Evolutionary conservation across 2,797 vertebrate genomes (phyloP).

Genomic region (Clarias fuscus): DNA sequence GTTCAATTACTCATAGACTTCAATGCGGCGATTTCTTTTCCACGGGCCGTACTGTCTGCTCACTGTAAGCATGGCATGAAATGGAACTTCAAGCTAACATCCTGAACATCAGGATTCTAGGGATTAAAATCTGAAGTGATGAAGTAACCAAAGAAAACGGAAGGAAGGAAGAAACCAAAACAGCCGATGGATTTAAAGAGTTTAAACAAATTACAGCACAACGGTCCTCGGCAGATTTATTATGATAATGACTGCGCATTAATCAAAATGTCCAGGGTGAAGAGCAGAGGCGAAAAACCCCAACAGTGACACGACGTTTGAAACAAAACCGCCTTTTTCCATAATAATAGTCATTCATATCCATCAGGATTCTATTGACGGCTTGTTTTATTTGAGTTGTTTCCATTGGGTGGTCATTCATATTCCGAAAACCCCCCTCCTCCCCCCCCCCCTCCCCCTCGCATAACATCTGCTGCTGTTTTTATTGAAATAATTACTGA

Average conservation of each 20-base stretch:
- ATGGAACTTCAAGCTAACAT: not conserved
- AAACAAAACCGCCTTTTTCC: slow-evolving; percentile 24
- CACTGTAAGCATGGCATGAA: slow-evolving; percentile 18
- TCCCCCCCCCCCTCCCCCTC: slow-evolving; percentile 24
- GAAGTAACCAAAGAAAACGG: not conserved
- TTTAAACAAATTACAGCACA: slow-evolving; percentile 1
- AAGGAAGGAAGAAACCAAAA: not conserved
- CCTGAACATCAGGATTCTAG: not conserved
- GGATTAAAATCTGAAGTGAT: slow-evolving; percentile 1
- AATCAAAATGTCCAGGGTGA: slow-evolving; percentile 29
- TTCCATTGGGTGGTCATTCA: slow-evolving; percentile 38
- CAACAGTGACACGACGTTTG: not conserved
- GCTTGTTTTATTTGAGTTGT: slow-evolving; percentile 33
- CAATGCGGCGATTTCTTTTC: not conserved
- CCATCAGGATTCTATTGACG: slow-evolving; percentile 17
- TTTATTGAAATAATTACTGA: slow-evolving; percentile 74
- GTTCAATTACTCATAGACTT: not conserved
- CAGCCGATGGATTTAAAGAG: slow-evolving; percentile 2
- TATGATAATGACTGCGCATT: slow-evolving; percentile 17
- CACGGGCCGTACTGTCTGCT: not conserved
- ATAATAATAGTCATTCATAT: slow-evolving; percentile 24
- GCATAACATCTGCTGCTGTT: slow-evolving; percentile 63
- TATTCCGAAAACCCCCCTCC: not conserved
- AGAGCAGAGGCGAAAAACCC: slow-evolving; percentile 12
- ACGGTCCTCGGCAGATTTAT: slow-evolving; percentile 28